These are phyloP conservation scores for Teleopsis dalmanni DNA, from an alignment of 1,140 invertebrate species.

Conservation along the genomic window DNA sequence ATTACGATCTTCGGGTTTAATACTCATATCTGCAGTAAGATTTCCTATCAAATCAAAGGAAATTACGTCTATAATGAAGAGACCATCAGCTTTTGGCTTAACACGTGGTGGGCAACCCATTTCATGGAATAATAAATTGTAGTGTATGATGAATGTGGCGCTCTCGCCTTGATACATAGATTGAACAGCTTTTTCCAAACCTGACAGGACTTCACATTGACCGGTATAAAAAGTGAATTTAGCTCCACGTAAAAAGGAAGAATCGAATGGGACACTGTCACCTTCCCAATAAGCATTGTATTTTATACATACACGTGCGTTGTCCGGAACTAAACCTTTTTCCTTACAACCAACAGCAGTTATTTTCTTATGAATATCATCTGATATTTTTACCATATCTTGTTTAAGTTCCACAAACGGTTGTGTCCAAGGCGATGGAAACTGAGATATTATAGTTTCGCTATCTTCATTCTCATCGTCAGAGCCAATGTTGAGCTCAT, in stretches of 20 bases:
- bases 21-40: conserved; percentile 31
- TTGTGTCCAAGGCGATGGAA: conserved; percentile 29
- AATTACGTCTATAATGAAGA: conserved; percentile 51
- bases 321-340: conserved; percentile 43
- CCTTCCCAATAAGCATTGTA: conserved; percentile 62
- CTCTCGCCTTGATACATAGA: conserved; percentile 62
- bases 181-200: conserved; percentile 56
- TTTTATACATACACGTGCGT: conserved; percentile 52
- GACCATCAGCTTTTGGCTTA: conserved; percentile 47
- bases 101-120: conserved; percentile 60
- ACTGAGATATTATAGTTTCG: conserved; percentile 10
- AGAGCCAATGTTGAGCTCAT: conserved; percentile 12
- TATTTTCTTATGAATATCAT: conserved; percentile 24
- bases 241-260: conserved; percentile 48
- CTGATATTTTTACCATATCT: conserved; percentile 22
- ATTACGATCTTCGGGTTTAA: conserved; percentile 46
- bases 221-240: conserved; percentile 46
- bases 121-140: conserved; percentile 56
- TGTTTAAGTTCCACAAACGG: conserved; percentile 28
- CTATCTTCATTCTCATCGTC: conserved; percentile 20
- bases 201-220: conserved; percentile 48
- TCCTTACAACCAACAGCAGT: conserved; percentile 45
- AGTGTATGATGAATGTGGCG: conserved; percentile 59
- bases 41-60: conserved; percentile 47
- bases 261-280: conserved; percentile 62